Percentiles rank a stretch among this genome's conserved stretches.
Conservation (phyloP, 2,113 vertebrate genomes). For the Xiphophorus couchianus region DNA sequence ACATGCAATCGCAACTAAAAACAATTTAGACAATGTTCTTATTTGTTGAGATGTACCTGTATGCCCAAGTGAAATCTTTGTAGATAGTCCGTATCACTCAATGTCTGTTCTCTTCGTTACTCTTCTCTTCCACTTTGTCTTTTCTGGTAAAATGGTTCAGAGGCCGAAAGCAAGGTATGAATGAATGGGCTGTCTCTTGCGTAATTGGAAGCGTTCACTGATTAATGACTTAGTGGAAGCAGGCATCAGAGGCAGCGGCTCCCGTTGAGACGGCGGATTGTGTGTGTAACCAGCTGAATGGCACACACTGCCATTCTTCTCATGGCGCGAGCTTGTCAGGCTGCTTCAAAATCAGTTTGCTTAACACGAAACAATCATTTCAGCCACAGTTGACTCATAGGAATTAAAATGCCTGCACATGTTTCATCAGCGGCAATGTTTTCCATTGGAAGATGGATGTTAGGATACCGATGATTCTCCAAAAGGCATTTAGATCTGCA, state of each 20-base stretch:
- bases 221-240: slow-evolving; percentile 72
- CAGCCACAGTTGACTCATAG: slow-evolving; percentile 24
- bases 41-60: background rate
- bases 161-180: slow-evolving; percentile 58
- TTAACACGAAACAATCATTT: slow-evolving; percentile 52
- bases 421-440: slow-evolving; percentile 45
- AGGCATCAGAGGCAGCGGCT: slow-evolving; percentile 59
- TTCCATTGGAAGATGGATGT: slow-evolving; percentile 36
- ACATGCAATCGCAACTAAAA: too few relatives aligned
- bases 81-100: background rate
- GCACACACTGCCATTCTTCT: slow-evolving; percentile 52
- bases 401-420: slow-evolving; percentile 50
- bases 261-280: slow-evolving; percentile 63
- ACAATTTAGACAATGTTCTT: background rate
- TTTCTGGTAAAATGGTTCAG: slow-evolving; percentile 39
- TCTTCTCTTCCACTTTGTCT: slow-evolving; percentile 17
- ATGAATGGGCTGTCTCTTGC: slow-evolving; percentile 61
- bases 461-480: slow-evolving; percentile 12
- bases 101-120: background rate
- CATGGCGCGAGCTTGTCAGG: slow-evolving; percentile 36
- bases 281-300: slow-evolving; percentile 71
- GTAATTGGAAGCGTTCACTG: slow-evolving; percentile 72
- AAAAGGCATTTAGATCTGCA: slow-evolving; percentile 33
- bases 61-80: background rate
- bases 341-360: slow-evolving; percentile 42